Evolutionary conservation across 2,113 vertebrate genomes (phyloP).

Genomic region (Neodon shergylaensis): DNA sequence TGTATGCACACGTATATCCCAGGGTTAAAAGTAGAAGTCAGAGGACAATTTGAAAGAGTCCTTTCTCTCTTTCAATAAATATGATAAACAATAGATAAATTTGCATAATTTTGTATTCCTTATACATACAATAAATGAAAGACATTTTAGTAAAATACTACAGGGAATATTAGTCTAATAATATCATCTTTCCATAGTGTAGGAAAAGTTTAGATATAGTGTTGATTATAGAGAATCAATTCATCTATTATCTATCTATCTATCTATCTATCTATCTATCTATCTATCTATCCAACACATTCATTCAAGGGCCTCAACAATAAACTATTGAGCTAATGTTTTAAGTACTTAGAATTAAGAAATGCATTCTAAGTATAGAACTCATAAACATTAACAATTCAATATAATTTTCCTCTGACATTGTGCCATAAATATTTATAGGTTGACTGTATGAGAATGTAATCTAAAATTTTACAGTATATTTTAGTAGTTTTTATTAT

Average conservation of each 20-base stretch:
- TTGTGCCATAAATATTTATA: neutral
- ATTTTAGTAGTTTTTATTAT: neutral
- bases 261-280: too few relatives aligned
- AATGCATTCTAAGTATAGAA: neutral
- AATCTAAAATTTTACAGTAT: constrained; percentile 1
- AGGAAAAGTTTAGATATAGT: neutral
- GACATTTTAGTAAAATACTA: constrained; percentile 32
- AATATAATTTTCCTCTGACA: neutral
- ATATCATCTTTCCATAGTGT: neutral
- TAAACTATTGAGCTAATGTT: constrained; percentile 5
- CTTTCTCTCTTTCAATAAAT: neutral
- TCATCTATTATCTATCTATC: neutral
- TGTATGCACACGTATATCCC: neutral
- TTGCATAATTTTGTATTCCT: neutral
- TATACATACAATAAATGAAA: constrained; percentile 7
- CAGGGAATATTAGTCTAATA: neutral
- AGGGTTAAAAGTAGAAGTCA: neutral
- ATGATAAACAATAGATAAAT: neutral
- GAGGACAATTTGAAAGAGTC: neutral
- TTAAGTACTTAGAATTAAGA: constrained; percentile 29
- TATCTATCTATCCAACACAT: neutral
- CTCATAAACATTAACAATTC: neutral
- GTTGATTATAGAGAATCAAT: neutral
- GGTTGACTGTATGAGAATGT: neutral
- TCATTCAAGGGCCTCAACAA: neutral